Base-by-base conservation (phyloP, 2,797 vertebrate species). In the Sebastes hubbsi region DNA sequence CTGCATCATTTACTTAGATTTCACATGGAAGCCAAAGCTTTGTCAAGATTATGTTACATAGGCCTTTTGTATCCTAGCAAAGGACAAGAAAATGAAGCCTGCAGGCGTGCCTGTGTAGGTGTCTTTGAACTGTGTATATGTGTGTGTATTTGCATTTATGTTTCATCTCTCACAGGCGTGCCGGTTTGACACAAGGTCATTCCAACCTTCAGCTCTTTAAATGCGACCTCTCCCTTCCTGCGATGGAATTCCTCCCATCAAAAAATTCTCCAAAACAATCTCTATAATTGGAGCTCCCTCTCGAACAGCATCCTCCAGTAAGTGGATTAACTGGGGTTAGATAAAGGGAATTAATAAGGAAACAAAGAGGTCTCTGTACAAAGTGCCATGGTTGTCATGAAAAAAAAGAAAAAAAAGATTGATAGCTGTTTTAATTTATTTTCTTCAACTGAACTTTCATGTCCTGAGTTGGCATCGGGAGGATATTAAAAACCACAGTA, bases 171-270 rank as follows among this genome's bases (percentile, higher is more conserved):
- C 77, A 76, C 64, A 78, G 34, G 29, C 68, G 38, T 12, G 74
- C 14, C 82, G 81, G 84, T 85, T 25, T 84, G 75, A 77, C 78
- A 82, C 59, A 54, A 34, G 84, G 87, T 78, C 83, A 83, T 27
- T 81, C 22, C 66, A 75, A 87, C 73, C 70, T 71, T 88, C 46
- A 67, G 9, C 68, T 24, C 32, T 80, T 74, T 75, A 77, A 80
- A 85, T 11, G 32, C 13, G 2, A 60, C 65, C 84, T 72, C 89
- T 88, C 91, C 88, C 85, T 91, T 94, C 90, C 91, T 88, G 85
- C 84, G 76, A 71, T 91, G 88, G 78, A 91, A 89, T 90, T 90
- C 85, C 83, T 86, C 59, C 49, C 5, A 2, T 88, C 82, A 68
- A 82, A 78, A 80, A 58, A 75, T 55, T 78, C 70, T 46, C 55